These are phyloP conservation scores for Drosophila recens DNA, from an alignment of 2,888 invertebrate species.

Conservation along the genomic window DNA sequence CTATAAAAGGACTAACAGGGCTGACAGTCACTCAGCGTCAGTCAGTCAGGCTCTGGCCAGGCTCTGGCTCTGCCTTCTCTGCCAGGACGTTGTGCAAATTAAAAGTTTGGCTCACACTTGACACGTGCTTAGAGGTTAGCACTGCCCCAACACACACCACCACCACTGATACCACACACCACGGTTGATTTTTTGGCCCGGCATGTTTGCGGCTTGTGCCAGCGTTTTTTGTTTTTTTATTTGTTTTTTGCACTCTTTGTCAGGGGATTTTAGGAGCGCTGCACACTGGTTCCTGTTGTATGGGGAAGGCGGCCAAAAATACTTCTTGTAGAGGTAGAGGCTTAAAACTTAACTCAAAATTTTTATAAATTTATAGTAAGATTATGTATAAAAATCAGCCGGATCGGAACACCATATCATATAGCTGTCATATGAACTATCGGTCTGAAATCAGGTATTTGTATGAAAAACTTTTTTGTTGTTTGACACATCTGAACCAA, in stretches of 20 bases:
- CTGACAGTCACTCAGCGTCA: slow-evolving; percentile 81
- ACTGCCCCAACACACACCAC: slow-evolving; percentile 6
- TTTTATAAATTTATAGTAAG: too few species aligned
- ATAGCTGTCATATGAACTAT: too few species aligned
- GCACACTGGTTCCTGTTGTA: too few species aligned
- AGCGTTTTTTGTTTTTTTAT: slow-evolving; percentile 22
- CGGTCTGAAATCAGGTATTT: too few species aligned
- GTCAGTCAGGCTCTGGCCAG: slow-evolving; percentile 65
- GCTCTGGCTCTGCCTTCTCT: slow-evolving; percentile 6
- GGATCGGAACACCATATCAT: too few species aligned
- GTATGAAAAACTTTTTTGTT: too few species aligned
- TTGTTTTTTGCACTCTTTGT: slow-evolving; percentile 44
- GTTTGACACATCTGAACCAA: too few species aligned
- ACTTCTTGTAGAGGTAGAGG: too few species aligned
- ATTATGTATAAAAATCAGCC: too few species aligned
- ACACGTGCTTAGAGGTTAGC: slow-evolving; percentile 75
- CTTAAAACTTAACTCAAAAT: too few species aligned
- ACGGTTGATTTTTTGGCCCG: slow-evolving; percentile 20
- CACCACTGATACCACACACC: background rate
- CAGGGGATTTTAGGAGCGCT: slow-evolving; percentile 32
- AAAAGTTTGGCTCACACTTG: slow-evolving; percentile 79
- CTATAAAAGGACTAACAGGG: slow-evolving; percentile 71
- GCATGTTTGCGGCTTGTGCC: slow-evolving; percentile 44
- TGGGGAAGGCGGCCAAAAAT: too few species aligned
- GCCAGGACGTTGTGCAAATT: slow-evolving; percentile 66